Evolutionary conservation across 2,888 invertebrate species (phyloP).

Genomic region (Drosophila paracracens): DNA sequence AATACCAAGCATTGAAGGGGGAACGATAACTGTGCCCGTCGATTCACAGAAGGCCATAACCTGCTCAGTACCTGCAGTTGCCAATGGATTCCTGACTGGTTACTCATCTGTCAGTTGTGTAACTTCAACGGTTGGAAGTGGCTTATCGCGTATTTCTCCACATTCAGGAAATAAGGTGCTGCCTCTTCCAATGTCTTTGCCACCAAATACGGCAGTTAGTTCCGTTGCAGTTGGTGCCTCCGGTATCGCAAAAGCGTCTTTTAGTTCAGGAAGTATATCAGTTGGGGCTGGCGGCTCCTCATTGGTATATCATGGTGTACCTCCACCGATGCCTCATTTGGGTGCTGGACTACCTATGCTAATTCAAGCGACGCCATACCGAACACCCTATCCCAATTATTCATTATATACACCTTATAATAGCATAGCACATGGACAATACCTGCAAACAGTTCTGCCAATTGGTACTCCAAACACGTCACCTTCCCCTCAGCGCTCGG

Average conservation of each 20-base stretch:
- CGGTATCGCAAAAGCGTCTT: slow-evolving; percentile 49
- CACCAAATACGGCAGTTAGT: slow-evolving; percentile 46
- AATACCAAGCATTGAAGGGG: slow-evolving; percentile 16
- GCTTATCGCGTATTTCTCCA: slow-evolving; percentile 53
- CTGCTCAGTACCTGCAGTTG: slow-evolving; percentile 24
- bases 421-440: slow-evolving; percentile 91
- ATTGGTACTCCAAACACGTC: slow-evolving; percentile 88
- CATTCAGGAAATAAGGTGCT: slow-evolving; percentile 48
- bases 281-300: slow-evolving; percentile 45
- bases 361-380: slow-evolving; percentile 83
- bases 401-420: slow-evolving; percentile 92
- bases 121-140: slow-evolving; percentile 34
- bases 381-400: slow-evolving; percentile 85
- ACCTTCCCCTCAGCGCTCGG: slow-evolving; percentile 87
- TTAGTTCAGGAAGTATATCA: slow-evolving; percentile 49
- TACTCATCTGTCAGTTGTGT: slow-evolving; percentile 46
- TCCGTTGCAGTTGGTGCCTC: slow-evolving; percentile 43
- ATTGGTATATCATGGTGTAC: slow-evolving; percentile 60
- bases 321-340: slow-evolving; percentile 68
- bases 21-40: slow-evolving; percentile 3
- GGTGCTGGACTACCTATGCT: slow-evolving; percentile 79
- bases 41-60: slow-evolving; percentile 48
- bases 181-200: slow-evolving; percentile 35
- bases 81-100: slow-evolving; percentile 62
- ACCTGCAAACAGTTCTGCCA: slow-evolving; percentile 86